A percentile compares a stretch with the other conserved stretches of the same genome.
Evolutionary conservation across 2,888 invertebrate genomes (phyloP).

Genomic region (Cantharis rustica): DNA sequence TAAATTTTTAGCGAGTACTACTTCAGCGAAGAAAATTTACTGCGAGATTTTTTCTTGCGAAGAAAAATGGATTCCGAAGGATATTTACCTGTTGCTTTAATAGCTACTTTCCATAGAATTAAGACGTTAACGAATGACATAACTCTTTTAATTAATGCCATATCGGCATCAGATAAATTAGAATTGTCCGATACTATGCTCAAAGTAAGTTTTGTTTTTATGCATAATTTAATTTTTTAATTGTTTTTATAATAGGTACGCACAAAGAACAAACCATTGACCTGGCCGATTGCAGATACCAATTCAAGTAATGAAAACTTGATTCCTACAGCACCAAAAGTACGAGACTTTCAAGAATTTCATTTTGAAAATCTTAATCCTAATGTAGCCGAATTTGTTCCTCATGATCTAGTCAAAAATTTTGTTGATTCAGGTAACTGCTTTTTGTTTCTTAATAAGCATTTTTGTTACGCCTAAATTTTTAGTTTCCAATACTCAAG

Average conservation of each 20-base stretch:
- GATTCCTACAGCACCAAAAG: conserved; percentile 75
- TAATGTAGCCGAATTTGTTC: conserved; percentile 85
- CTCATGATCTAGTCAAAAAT: conserved; percentile 46
- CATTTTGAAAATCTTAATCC: conserved; percentile 73
- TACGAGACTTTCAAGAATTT: conserved; percentile 61
- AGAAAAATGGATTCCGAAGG: conserved; percentile 96
- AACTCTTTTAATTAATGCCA: conserved; percentile 80
- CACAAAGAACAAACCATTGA: conserved; percentile 78
- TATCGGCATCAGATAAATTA: conserved; percentile 83
- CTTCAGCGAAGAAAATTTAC: conserved; percentile 95
- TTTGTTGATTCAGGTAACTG: conserved; percentile 5
- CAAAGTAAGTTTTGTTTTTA: conserved; percentile 61
- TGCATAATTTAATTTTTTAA: background rate
- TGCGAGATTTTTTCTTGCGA: conserved; percentile 93
- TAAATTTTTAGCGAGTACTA: conserved; percentile 89
- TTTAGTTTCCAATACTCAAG: background rate
- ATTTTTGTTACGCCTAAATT: background rate
- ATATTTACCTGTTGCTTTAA: conserved; percentile 88
- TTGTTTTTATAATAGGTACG: conserved; percentile 66
- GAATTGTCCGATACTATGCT: conserved; percentile 74
- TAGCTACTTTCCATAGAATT: conserved; percentile 95
- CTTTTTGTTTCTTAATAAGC: background rate
- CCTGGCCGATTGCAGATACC: conserved; percentile 85
- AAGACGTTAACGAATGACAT: conserved; percentile 85
- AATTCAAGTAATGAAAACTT: conserved; percentile 54